Base-by-base conservation (phyloP, 2,888 invertebrate species). In the Pachymerium ferrugineum region DNA sequence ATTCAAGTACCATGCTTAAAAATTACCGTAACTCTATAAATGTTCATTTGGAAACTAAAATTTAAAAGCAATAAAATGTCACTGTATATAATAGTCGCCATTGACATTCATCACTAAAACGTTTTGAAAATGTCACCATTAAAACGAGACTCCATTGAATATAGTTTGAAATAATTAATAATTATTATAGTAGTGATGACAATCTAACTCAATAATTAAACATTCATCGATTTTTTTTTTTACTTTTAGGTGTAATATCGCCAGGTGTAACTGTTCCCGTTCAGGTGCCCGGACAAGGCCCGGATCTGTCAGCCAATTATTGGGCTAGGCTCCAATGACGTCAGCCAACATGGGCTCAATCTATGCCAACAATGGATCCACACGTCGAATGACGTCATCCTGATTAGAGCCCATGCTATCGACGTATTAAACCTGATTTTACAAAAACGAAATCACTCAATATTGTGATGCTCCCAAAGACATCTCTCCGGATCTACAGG, bases 221-320 rank as follows among this genome's bases (percentile, higher is more conserved):
- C 54, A 54, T 8, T 8, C 54, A n/a, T n/a, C n/a, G n/a, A n/a
- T 6, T 54, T 8, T 54, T 68, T 73, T 16, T 73, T 72, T 70
- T 70, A 22, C 71, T 29, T 79, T 80, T 85, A 94, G 94, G 94
- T 82, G 92, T 94, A 80, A 93, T 94, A 86, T 93, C 94, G 75
- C 93, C 94, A 76, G 94, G 94, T 29, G 93, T 94, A 72, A 93
- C 93, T 76, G 94, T 94, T 73, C 94, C 94, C 70, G 92, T 94
- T 76, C 94, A 94, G 86, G 93, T 94, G 81, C 93, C 93, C 72
- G 93, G 92, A 79, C 91, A 92, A 83, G 88, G 88, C 79, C 88
- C 90, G 77, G 92, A 91, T 83, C 86, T 91, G 82, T 86, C 91
- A 78, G 85, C 87, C 76, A 93, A 91, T 86, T 94, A 94, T 84